A percentile compares a stretch with the other conserved stretches of the same genome.
Evolutionary conservation across 2,113 vertebrate species (phyloP).

Genomic region (Charina bottae): DNA sequence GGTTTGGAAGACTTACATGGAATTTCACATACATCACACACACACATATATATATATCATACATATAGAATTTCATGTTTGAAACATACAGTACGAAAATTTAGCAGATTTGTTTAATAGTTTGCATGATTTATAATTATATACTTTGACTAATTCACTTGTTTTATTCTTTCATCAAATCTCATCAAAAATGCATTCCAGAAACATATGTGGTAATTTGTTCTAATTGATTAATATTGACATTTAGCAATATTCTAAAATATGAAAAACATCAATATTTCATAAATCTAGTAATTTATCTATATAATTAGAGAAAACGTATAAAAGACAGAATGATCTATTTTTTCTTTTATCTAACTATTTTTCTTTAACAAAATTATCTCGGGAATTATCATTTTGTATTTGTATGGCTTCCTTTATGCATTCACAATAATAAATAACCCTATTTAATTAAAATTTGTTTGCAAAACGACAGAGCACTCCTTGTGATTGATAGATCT

Average conservation of each 20-base stretch:
- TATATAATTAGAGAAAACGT: background rate
- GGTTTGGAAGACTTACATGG: conserved; percentile 1
- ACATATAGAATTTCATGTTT: background rate
- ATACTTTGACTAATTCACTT: conserved; percentile 60
- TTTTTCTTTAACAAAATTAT: background rate
- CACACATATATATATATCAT: background rate
- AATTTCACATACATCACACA: conserved; percentile 3
- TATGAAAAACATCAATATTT: conserved; percentile 7
- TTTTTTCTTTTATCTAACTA: background rate
- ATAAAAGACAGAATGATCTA: background rate
- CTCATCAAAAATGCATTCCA: conserved; percentile 42
- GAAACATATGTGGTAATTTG: conserved; percentile 41
- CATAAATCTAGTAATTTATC: background rate
- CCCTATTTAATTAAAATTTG: background rate
- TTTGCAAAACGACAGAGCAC: background rate
- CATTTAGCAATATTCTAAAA: conserved; percentile 23
- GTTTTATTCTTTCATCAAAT: conserved; percentile 56
- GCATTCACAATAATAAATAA: background rate
- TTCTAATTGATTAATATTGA: conserved; percentile 44
- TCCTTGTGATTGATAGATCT: background rate
- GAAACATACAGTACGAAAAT: conserved; percentile 31
- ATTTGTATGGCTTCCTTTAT: background rate
- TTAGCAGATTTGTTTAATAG: conserved; percentile 37
- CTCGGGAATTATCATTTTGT: background rate
- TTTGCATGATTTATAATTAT: conserved; percentile 61